Evolutionary conservation across 2,797 vertebrate genomes (phyloP).

Genomic region (Anniella stebbinsi): DNA sequence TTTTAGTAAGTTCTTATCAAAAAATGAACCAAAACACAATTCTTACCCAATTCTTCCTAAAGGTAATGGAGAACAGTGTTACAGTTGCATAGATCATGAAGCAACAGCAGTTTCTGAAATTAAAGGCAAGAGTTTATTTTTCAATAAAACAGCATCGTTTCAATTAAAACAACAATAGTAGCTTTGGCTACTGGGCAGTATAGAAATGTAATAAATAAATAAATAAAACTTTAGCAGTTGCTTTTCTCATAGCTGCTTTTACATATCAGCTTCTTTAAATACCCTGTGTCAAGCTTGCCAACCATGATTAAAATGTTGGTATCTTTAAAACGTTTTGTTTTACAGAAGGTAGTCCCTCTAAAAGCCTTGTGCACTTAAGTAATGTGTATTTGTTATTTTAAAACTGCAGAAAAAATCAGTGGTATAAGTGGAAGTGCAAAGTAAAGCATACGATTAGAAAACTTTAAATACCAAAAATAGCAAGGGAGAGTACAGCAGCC

Average conservation of each 20-base stretch:
- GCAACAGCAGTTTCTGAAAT: background rate
- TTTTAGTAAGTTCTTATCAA: no score
- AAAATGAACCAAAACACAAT: no score
- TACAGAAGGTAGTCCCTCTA: no score
- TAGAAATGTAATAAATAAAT: no score
- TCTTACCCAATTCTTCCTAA: no score
- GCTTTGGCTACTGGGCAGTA: no score
- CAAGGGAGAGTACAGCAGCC: background rate
- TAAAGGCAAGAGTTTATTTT: no score
- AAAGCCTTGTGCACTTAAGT: no score
- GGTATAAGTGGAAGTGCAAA: background rate
- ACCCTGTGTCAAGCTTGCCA: background rate
- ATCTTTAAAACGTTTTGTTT: no score
- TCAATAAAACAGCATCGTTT: no score
- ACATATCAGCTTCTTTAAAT: background rate
- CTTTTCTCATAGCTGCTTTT: background rate
- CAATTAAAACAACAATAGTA: no score
- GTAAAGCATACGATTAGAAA: background rate
- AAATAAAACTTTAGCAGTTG: background rate
- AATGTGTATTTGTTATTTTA: background rate
- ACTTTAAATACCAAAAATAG: background rate
- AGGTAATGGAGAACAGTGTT: no score
- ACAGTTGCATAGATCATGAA: background rate
- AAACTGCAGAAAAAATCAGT: background rate
- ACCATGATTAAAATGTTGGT: background rate